Evolutionary conservation across 2,888 invertebrate genomes (phyloP).

Genomic region (Sicus ferrugineus): DNA sequence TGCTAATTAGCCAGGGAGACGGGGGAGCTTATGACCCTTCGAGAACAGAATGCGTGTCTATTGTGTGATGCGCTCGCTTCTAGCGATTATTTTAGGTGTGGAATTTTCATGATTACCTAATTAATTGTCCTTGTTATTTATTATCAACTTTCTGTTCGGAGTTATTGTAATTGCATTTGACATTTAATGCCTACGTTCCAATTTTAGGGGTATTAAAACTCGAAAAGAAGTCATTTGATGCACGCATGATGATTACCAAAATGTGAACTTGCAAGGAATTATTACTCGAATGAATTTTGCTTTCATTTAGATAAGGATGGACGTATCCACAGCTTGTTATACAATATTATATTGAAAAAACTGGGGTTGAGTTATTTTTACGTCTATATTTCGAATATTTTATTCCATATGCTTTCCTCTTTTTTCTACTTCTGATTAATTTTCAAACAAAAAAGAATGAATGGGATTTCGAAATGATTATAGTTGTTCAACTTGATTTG

Average conservation of each 20-base stretch:
- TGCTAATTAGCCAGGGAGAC: neutral
- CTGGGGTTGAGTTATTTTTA: neutral
- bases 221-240: neutral
- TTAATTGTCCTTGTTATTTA: constrained; percentile 28
- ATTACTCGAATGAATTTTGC: neutral
- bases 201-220: neutral
- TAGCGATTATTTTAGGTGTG: constrained; percentile 25
- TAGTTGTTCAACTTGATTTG: too few relatives aligned
- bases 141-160: constrained; percentile 20
- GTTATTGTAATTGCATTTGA: neutral
- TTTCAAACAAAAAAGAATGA: too few relatives aligned
- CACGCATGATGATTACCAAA: neutral
- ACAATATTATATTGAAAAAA: too few relatives aligned
- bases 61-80: neutral
- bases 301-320: too few relatives aligned
- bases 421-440: too few relatives aligned
- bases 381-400: too few relatives aligned
- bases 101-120: constrained; percentile 28
- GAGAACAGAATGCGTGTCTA: neutral
- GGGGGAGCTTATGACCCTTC: neutral
- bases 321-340: too few relatives aligned
- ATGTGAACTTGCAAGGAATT: neutral
- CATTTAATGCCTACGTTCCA: constrained; percentile 2
- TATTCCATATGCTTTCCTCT: neutral
- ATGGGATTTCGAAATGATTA: too few relatives aligned